A percentile compares a stretch with the other conserved stretches of the same genome.
Evolutionary conservation across 2,888 invertebrate species (phyloP).

Genomic region (Beris morrisii): DNA sequence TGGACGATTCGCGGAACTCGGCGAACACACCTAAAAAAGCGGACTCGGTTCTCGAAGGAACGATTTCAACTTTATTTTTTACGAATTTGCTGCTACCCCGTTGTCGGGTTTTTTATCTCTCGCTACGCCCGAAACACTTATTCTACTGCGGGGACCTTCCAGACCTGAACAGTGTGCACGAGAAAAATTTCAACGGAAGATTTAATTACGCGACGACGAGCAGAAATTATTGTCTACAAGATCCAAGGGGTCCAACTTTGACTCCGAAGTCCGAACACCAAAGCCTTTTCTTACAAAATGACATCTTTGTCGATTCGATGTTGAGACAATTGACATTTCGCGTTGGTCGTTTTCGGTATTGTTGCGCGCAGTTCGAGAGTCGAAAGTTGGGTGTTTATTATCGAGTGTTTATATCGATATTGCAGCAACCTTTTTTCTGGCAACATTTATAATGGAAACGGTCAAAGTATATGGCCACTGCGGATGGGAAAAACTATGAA

Average conservation of each 20-base stretch:
- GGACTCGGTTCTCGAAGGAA: too few species aligned
- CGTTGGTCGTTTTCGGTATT: constrained; percentile 6
- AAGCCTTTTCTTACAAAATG: constrained; percentile 23
- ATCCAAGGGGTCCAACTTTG: constrained; percentile 11
- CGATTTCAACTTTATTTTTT: too few species aligned
- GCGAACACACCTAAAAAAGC: too few species aligned
- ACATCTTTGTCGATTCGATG: background rate
- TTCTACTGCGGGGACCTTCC: background rate
- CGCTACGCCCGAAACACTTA: too few species aligned
- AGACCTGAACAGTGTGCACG: background rate
- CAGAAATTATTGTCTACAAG: constrained; percentile 1
- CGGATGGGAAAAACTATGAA: too few species aligned
- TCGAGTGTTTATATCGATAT: background rate
- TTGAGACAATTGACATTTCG: constrained; percentile 22
- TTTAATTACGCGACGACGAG: constrained; percentile 17
- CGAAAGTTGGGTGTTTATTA: background rate
- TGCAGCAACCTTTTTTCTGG: background rate
- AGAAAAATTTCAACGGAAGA: background rate
- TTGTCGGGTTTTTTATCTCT: too few species aligned
- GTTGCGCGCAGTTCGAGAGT: background rate
- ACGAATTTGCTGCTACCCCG: too few species aligned
- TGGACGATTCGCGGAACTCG: too few species aligned
- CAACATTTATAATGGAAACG: too few species aligned
- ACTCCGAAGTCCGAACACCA: background rate
- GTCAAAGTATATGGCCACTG: too few species aligned